These are phyloP conservation scores for Ctenosaura bakeri DNA, from an alignment of 2,797 vertebrate species.

Conservation along the genomic window DNA sequence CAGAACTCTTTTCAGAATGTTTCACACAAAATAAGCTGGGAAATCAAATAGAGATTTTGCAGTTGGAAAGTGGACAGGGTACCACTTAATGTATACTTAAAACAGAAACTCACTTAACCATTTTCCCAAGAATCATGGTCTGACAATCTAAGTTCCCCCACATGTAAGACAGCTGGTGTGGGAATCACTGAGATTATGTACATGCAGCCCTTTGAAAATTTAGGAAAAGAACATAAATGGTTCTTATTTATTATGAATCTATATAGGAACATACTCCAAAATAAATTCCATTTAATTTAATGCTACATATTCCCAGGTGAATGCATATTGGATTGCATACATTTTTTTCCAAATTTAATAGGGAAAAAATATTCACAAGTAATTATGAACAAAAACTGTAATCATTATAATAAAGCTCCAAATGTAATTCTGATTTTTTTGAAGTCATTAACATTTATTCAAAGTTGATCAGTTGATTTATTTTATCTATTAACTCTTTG, in stretches of 20 bases:
- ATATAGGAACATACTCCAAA: neutral
- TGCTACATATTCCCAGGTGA: neutral
- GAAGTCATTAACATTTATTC: too few species aligned
- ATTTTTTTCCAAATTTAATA: too few species aligned
- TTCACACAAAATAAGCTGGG: neutral
- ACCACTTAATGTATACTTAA: neutral
- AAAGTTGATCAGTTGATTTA: too few species aligned
- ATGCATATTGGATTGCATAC: too few species aligned
- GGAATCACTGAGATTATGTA: neutral
- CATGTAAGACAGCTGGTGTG: neutral
- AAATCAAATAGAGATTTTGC: neutral
- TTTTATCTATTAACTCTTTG: too few species aligned
- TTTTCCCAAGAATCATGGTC: neutral
- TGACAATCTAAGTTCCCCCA: neutral
- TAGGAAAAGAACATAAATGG: neutral
- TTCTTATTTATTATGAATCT: neutral
- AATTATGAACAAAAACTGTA: too few species aligned
- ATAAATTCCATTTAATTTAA: neutral
- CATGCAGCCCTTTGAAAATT: neutral
- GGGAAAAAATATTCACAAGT: too few species aligned
- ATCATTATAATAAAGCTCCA: too few species aligned
- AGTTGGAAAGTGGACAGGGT: neutral
- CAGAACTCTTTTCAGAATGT: neutral
- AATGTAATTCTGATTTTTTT: too few species aligned
- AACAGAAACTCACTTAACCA: neutral